phyloP scores from a whole-genome alignment of 2,113 vertebrate species.

The Mugil cephalus region DNA sequence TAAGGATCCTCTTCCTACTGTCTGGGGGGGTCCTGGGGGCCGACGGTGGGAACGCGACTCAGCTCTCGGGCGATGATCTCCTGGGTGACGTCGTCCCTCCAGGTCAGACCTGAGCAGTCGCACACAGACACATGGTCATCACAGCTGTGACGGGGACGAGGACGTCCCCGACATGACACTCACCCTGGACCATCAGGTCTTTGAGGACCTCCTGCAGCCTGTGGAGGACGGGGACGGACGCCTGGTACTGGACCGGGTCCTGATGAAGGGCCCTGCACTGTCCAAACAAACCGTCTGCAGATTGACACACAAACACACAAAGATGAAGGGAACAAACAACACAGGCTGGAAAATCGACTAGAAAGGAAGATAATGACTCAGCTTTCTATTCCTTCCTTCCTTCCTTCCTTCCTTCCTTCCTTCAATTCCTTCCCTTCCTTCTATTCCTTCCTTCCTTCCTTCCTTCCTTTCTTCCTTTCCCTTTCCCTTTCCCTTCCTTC shows the following conservation, averaged over 20 bases:
- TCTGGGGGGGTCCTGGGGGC: conserved; percentile 65
- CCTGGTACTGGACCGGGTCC: conserved; percentile 87
- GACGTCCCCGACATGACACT: conserved; percentile 24
- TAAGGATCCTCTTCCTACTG: conserved; percentile 80
- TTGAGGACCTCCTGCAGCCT: conserved; percentile 90
- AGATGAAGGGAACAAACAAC: neutral
- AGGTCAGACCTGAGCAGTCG: conserved; percentile 88
- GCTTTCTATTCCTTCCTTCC: too few relatives aligned
- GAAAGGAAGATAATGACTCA: too few relatives aligned
- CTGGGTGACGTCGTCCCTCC: conserved; percentile 94
- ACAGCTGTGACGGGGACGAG: neutral
- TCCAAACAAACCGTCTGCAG: conserved; percentile 95
- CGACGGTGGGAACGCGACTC: conserved; percentile 87
- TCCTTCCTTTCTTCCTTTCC: too few relatives aligned
- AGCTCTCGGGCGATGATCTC: conserved; percentile 91
- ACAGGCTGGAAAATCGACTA: too few relatives aligned
- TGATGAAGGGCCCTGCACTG: conserved; percentile 87
- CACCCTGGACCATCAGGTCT: conserved; percentile 94
- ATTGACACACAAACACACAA: conserved; percentile 14
- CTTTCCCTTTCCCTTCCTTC: too few relatives aligned
- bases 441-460: too few relatives aligned
- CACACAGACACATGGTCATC: neutral
- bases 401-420: too few relatives aligned
- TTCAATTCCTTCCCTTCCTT: too few relatives aligned
- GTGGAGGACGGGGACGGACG: conserved; percentile 89